These are phyloP conservation scores for Notospermus geniculatus DNA, from an alignment of 1,140 invertebrate species.

Conservation along the genomic window DNA sequence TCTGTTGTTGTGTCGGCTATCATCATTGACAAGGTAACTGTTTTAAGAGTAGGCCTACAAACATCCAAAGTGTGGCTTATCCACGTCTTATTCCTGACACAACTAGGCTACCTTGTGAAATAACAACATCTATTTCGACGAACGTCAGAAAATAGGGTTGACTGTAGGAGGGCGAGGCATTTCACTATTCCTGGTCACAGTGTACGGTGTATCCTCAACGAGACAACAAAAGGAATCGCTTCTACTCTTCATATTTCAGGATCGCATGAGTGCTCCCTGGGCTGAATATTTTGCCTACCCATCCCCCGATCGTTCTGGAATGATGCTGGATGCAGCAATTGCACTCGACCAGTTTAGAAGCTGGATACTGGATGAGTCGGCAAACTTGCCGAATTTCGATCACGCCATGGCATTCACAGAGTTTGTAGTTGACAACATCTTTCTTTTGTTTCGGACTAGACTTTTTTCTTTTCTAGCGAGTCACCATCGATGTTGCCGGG, in stretches of 20 bases:
- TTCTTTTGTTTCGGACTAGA: too few species aligned
- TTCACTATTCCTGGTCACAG: too few species aligned
- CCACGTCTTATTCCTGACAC: neutral
- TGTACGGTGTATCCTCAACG: too few species aligned
- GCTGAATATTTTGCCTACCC: neutral
- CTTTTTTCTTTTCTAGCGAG: too few species aligned
- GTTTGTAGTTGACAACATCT: neutral
- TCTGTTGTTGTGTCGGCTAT: neutral
- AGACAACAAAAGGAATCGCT: too few species aligned
- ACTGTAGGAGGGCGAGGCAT: too few species aligned
- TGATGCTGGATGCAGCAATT: neutral
- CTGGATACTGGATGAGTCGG: neutral
- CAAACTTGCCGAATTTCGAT: neutral
- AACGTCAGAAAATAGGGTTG: too few species aligned
- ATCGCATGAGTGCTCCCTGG: conserved; percentile 5
- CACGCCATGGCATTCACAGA: conserved; percentile 2
- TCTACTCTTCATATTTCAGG: neutral
- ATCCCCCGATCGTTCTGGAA: neutral
- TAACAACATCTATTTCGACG: too few species aligned
- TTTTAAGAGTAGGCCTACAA: neutral
- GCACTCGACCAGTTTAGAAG: neutral
- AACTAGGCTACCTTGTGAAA: neutral
- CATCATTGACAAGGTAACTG: neutral
- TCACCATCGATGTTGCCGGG: too few species aligned
- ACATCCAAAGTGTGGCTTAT: neutral